phyloP scores from a whole-genome alignment of 2,888 invertebrate genomes.

The Schizaphis graminum region DNA sequence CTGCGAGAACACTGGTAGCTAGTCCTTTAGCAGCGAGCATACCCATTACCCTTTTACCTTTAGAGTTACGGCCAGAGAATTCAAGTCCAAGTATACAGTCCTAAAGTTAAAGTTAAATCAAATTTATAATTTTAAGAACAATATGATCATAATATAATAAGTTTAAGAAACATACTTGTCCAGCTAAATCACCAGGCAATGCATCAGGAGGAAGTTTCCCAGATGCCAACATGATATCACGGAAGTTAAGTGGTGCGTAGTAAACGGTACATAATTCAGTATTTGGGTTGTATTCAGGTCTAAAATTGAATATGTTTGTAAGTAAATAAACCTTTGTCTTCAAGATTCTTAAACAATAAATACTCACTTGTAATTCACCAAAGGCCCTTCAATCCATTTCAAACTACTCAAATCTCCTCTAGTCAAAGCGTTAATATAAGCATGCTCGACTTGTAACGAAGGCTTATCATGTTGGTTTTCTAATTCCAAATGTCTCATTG shows the following conservation, averaged over 20 bases:
- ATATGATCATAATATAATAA: background rate
- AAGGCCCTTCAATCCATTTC: slow-evolving; percentile 92
- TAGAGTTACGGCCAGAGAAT: slow-evolving; percentile 85
- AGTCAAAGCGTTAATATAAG: slow-evolving; percentile 92
- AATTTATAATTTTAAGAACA: background rate
- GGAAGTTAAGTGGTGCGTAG: slow-evolving; percentile 96
- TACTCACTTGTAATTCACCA: slow-evolving; percentile 76
- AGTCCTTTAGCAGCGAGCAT: slow-evolving; percentile 91
- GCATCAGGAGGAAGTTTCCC: slow-evolving; percentile 98
- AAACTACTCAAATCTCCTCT: slow-evolving; percentile 94
- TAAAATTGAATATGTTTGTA: slow-evolving; percentile 65
- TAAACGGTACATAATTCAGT: slow-evolving; percentile 87
- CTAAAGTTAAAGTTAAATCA: slow-evolving; percentile 70
- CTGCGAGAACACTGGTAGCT: slow-evolving; percentile 89
- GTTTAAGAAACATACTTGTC: slow-evolving; percentile 72
- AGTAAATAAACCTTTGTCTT: background rate
- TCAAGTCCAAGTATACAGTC: slow-evolving; percentile 96
- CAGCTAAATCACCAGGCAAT: slow-evolving; percentile 88
- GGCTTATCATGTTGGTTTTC: slow-evolving; percentile 72
- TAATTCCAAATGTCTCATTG: slow-evolving; percentile 84
- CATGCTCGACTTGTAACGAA: slow-evolving; percentile 82
- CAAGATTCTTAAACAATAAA: slow-evolving; percentile 61
- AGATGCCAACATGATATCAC: slow-evolving; percentile 97
- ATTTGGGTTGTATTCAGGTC: slow-evolving; percentile 71
- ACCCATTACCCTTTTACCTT: slow-evolving; percentile 90